phyloP scores from a whole-genome alignment of 2,888 invertebrate species.

The Deroplatys truncata region DNA sequence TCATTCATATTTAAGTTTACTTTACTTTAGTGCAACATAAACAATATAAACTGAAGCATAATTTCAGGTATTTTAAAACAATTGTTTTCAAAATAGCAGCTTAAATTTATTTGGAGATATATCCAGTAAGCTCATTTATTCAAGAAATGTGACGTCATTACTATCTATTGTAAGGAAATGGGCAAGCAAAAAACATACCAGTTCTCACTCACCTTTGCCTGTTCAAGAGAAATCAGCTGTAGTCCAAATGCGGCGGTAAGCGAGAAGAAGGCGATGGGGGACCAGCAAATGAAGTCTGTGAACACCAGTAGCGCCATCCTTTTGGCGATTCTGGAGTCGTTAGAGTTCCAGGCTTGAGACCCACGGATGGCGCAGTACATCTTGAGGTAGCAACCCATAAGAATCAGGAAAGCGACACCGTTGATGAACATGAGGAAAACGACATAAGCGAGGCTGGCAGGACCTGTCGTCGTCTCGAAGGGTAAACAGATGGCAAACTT shows the following conservation, averaged over 20 bases:
- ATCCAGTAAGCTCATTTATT: no score
- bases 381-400: conserved; percentile 93
- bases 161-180: no score
- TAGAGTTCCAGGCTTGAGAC: conserved; percentile 95
- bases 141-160: no score
- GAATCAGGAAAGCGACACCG: conserved; percentile 87
- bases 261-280: conserved; percentile 94
- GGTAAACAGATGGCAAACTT: conserved; percentile 96
- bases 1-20: no score
- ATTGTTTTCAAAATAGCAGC: no score
- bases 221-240: conserved; percentile 86
- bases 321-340: conserved; percentile 93
- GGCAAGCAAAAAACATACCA: neutral
- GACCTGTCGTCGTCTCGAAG: conserved; percentile 78
- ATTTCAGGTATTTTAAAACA: no score
- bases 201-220: conserved; percentile 63
- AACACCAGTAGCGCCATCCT: conserved; percentile 95
- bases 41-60: no score
- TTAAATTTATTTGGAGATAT: no score
- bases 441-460: conserved; percentile 81
- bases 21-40: no score
- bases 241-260: conserved; percentile 89
- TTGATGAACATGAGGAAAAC: conserved; percentile 88
- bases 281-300: conserved; percentile 97
- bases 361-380: conserved; percentile 98